These are phyloP conservation scores for Lepidocyrtinus sp. DNA, from an alignment of 2,888 invertebrate species.

Conservation along the genomic window DNA sequence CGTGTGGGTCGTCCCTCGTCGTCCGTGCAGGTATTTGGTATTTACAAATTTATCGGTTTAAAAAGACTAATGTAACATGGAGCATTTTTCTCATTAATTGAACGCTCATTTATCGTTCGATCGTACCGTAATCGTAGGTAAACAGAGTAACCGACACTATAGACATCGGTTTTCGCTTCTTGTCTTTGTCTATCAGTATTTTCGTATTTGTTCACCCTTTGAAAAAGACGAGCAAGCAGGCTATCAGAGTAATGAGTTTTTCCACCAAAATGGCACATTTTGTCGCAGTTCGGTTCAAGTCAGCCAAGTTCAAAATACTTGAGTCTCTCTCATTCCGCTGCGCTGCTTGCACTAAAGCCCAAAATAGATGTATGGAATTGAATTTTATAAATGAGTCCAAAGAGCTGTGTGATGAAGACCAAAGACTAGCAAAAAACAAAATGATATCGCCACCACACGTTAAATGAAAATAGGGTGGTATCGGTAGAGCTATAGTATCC, in stretches of 20 bases:
- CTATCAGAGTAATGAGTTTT: slow-evolving; percentile 48
- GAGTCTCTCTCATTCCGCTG: slow-evolving; percentile 43
- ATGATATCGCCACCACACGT: slow-evolving; percentile 34
- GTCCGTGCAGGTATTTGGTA: slow-evolving; percentile 7
- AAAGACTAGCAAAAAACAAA: slow-evolving; percentile 19
- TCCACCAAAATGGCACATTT: slow-evolving; percentile 53
- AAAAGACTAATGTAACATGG: background rate
- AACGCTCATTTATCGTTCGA: background rate
- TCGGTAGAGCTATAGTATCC: too few species aligned
- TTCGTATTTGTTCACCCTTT: slow-evolving; percentile 1
- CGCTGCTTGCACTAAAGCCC: slow-evolving; percentile 9
- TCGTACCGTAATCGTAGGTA: background rate
- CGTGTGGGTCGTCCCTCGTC: too few species aligned
- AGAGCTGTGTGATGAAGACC: too few species aligned
- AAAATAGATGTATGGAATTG: too few species aligned
- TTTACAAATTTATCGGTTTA: slow-evolving; percentile 15
- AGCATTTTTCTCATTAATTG: slow-evolving; percentile 14
- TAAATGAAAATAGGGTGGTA: slow-evolving; percentile 6
- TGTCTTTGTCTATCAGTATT: too few species aligned
- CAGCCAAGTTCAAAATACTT: slow-evolving; percentile 51
- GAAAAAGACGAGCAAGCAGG: background rate
- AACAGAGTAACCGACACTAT: background rate
- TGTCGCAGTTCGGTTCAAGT: slow-evolving; percentile 46
- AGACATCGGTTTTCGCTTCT: too few species aligned
- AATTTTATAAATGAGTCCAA: too few species aligned